Conservation (phyloP, 1,140 invertebrate species). For the Apis laboriosa region DNA sequence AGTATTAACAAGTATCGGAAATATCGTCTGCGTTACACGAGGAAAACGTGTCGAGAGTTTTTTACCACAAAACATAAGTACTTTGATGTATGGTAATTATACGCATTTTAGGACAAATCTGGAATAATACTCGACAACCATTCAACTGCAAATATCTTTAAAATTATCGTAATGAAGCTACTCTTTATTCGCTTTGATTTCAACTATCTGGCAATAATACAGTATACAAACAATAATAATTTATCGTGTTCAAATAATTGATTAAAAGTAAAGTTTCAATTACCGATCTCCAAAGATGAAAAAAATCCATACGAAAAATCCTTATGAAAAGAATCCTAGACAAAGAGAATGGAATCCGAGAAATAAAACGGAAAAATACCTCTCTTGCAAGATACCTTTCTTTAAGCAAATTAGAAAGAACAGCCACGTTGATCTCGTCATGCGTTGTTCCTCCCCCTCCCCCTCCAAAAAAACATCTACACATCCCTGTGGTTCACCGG, state of each 20-base stretch:
- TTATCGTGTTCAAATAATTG: no score
- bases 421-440: background rate
- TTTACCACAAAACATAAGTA: background rate
- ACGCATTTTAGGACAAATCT: background rate
- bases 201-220: background rate
- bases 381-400: background rate
- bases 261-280: no score
- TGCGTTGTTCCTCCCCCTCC: no score
- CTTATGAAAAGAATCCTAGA: no score
- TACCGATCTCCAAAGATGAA: no score
- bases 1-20: background rate
- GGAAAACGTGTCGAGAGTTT: background rate
- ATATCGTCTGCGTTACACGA: background rate
- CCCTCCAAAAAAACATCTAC: no score
- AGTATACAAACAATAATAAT: background rate
- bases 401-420: no score
- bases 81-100: conserved; percentile 7
- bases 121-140: background rate
- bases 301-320: no score
- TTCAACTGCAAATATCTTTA: background rate
- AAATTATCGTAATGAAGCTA: background rate
- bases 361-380: no score
- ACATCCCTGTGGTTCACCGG: background rate
- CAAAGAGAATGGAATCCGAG: background rate
- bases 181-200: background rate